Evolutionary conservation across 2,797 vertebrate species (phyloP).

Genomic region (Gymnopithys bicolor): DNA sequence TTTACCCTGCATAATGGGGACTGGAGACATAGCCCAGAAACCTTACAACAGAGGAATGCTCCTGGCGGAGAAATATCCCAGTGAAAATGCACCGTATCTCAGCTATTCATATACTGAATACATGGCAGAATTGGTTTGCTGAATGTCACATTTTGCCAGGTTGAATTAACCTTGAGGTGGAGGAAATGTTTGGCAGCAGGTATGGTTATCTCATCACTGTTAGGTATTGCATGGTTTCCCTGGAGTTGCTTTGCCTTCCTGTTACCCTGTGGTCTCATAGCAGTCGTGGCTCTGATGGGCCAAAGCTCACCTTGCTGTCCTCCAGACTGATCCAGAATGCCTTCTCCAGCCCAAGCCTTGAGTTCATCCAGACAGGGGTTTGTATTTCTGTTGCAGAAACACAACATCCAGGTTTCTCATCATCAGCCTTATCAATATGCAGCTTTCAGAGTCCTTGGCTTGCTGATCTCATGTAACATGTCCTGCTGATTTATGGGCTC

Average conservation of each 20-base stretch:
- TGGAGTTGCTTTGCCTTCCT: neutral
- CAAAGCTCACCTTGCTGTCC: neutral
- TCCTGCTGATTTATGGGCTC: neutral
- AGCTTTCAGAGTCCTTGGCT: neutral
- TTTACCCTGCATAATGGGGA: conserved; percentile 56
- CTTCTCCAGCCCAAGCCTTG: neutral
- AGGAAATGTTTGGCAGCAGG: neutral
- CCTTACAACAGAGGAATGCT: conserved; percentile 60
- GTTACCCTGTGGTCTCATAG: rapidly evolving
- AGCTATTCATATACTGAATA: neutral
- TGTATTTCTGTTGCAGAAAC: neutral
- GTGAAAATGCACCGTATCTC: neutral
- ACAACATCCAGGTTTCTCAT: neutral
- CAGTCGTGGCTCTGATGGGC: neutral
- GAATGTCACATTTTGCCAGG: neutral
- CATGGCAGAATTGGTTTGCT: neutral
- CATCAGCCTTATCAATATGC: neutral
- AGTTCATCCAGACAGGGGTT: neutral
- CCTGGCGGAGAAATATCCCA: neutral
- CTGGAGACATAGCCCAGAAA: conserved; percentile 43
- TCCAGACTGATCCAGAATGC: rapidly evolving
- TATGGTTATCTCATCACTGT: neutral
- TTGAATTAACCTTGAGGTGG: neutral
- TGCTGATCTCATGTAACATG: rapidly evolving
- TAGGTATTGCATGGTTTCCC: neutral